phyloP scores from a whole-genome alignment of 2,113 vertebrate genomes.

The Podarcis raffonei region DNA sequence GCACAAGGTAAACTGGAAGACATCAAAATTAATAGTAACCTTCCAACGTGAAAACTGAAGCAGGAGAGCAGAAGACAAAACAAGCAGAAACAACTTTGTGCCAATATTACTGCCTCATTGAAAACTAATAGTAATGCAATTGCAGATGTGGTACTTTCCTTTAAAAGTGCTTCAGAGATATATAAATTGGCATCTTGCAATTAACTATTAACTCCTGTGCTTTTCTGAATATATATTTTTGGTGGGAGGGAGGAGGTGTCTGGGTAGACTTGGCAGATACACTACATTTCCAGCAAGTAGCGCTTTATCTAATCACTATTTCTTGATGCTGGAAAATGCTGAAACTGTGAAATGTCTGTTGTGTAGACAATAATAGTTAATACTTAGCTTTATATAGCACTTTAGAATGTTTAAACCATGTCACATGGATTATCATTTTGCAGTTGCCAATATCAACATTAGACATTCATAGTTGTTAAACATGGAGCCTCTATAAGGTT shows the following conservation, averaged over 20 bases:
- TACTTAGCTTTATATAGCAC: not conserved
- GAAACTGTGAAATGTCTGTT: not conserved
- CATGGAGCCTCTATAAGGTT: not conserved
- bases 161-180: not conserved
- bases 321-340: not conserved
- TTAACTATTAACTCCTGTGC: no score
- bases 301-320: not conserved
- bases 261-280: not conserved
- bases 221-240: not conserved
- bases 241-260: not conserved
- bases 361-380: not conserved
- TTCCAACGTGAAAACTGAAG: conserved; percentile 50
- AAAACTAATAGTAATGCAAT: conserved; percentile 29
- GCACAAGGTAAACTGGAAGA: conserved; percentile 67
- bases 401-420: not conserved
- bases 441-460: not conserved
- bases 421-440: not conserved
- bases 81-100: conserved; percentile 37
- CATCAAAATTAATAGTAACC: conserved; percentile 50
- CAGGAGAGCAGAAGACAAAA: conserved; percentile 57
- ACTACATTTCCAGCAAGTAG: not conserved
- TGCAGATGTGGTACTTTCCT: conserved; percentile 13
- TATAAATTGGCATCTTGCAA: not conserved
- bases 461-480: not conserved
- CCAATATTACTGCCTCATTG: conserved; percentile 36